phyloP scores from a whole-genome alignment of 2,888 invertebrate species.

The Parochlus steinenii region DNA sequence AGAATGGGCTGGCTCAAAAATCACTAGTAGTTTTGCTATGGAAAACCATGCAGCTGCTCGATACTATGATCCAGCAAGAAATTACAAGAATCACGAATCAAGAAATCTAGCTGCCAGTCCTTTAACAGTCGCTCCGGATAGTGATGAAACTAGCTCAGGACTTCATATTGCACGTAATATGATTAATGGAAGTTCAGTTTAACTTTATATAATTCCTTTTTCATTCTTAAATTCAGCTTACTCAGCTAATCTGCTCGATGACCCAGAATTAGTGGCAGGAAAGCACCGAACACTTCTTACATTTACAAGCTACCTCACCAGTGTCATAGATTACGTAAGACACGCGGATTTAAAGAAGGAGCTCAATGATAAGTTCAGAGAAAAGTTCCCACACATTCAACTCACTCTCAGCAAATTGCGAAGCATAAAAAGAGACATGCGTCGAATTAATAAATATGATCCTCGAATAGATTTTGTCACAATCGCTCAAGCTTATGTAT shows the following conservation, averaged over 20 bases:
- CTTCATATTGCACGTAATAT: no score
- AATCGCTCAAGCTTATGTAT: constrained; percentile 94
- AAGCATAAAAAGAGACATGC: constrained; percentile 94
- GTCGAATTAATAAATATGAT: constrained; percentile 75
- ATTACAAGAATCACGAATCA: no score
- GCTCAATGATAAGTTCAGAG: constrained; percentile 89
- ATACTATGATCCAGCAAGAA: no score
- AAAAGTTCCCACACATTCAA: constrained; percentile 88
- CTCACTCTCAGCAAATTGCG: constrained; percentile 88
- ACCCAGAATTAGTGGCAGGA: constrained; percentile 80
- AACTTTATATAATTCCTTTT: no score
- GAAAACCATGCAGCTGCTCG: no score
- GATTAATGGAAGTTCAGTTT: no score
- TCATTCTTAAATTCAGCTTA: constrained; percentile 38
- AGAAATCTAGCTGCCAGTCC: no score
- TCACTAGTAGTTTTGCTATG: no score
- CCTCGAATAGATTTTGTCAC: constrained; percentile 72
- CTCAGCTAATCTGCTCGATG: constrained; percentile 78
- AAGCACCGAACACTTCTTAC: constrained; percentile 75
- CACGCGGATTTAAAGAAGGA: constrained; percentile 93
- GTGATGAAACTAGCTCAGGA: no score
- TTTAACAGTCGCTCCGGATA: no score
- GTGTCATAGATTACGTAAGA: constrained; percentile 90
- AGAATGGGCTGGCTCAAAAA: no score
- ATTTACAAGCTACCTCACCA: constrained; percentile 83